Percentiles rank a stretch among this genome's conserved stretches.
phyloP scores from a whole-genome alignment of 1,140 invertebrate genomes.

The Steinernema khuongi region DNA sequence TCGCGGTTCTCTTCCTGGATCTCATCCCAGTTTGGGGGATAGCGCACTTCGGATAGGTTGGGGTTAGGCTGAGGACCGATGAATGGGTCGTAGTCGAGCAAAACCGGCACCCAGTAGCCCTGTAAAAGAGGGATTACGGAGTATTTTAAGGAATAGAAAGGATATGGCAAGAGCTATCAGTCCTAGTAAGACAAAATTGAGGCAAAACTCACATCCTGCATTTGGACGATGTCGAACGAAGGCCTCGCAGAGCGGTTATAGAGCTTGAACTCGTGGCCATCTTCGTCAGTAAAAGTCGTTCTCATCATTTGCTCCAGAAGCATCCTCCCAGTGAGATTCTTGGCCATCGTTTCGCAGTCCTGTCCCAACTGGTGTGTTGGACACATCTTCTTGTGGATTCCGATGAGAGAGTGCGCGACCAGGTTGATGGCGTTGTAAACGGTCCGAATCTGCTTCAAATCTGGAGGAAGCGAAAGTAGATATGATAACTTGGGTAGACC shows the following conservation, averaged over 20 bases:
- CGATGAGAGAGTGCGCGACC: neutral
- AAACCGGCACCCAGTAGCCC: neutral
- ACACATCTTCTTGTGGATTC: conserved; percentile 17
- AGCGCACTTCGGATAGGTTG: neutral
- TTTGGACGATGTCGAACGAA: conserved; percentile 18
- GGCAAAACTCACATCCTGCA: neutral
- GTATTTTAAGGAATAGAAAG: too few relatives aligned
- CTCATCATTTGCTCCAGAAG: conserved; percentile 4
- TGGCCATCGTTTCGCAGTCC: neutral
- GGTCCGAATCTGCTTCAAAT: conserved; percentile 7
- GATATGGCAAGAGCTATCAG: too few relatives aligned
- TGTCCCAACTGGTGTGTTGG: neutral
- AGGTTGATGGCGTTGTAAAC: conserved; percentile 24
- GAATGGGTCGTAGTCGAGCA: conserved; percentile 7
- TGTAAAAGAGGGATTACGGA: too few relatives aligned
- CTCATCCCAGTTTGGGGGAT: neutral
- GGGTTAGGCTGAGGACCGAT: neutral
- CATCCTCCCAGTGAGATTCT: neutral
- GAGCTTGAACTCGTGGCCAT: neutral
- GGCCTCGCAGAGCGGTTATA: conserved; percentile 7
- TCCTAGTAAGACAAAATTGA: neutral
- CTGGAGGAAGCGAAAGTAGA: neutral
- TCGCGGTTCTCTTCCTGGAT: neutral
- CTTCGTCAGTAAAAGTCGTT: conserved; percentile 20
- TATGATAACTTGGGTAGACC: neutral